These are phyloP conservation scores for Pristionchus maxplancki DNA, from an alignment of 2,888 invertebrate species.

Conservation along the genomic window DNA sequence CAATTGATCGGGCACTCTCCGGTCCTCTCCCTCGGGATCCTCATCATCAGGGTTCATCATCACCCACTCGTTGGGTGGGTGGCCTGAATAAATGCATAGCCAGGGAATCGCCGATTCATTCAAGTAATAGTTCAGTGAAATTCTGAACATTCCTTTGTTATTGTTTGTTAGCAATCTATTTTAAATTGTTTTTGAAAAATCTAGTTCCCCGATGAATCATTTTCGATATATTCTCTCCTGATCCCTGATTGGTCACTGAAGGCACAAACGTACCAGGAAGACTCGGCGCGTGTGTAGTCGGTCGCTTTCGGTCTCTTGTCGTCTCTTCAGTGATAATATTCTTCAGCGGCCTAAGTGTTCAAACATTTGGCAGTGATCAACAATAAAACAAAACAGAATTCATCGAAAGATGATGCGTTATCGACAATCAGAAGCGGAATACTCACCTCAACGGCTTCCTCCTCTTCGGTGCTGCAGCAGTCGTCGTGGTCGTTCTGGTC, in stretches of 20 bases:
- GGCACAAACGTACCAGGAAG: not conserved
- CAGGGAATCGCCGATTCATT: no score
- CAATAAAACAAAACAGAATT: no score
- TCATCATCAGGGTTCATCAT: slow-evolving; percentile 46
- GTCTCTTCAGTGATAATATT: slow-evolving; percentile 8
- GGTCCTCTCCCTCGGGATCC: slow-evolving; percentile 47
- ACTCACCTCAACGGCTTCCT: not conserved
- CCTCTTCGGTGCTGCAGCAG: not conserved
- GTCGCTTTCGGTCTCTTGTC: not conserved
- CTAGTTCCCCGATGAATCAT: no score
- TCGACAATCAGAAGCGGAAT: not conserved
- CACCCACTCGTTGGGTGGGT: slow-evolving; percentile 13
- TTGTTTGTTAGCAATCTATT: no score
- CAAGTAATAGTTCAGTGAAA: no score
- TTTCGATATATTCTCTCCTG: not conserved
- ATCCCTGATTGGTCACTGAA: not conserved
- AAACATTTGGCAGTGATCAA: no score
- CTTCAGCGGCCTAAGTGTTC: slow-evolving; percentile 5
- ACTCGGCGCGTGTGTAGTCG: not conserved
- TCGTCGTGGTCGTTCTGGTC: not conserved
- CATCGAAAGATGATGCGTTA: no score
- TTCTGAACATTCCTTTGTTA: no score
- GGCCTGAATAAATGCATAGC: slow-evolving; percentile 22
- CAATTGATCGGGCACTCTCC: slow-evolving; percentile 12
- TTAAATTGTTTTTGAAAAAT: no score